Conservation (phyloP, 2,888 invertebrate species). For the Agriopis leucophaearia region DNA sequence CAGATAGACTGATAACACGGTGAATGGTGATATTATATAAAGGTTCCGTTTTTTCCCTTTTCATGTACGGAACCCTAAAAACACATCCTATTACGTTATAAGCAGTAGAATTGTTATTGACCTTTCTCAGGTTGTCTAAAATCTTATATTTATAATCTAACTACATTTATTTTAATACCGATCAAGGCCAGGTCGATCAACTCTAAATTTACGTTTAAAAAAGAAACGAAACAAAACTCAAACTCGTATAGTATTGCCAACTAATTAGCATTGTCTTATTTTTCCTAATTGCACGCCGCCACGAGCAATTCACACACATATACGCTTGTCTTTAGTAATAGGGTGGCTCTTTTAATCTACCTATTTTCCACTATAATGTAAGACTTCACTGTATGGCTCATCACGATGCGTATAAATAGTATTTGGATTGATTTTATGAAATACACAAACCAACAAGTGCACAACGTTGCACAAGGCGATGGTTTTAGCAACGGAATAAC, state of each 20-base stretch:
- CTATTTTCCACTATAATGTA: constrained; percentile 7
- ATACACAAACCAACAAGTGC: background rate
- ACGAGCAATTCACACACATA: constrained; percentile 7
- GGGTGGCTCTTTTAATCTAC: constrained; percentile 8
- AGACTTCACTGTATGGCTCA: background rate
- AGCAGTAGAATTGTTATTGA: no score
- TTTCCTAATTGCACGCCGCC: constrained; percentile 9
- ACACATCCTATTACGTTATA: no score
- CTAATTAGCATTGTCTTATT: constrained; percentile 22
- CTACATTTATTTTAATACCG: background rate
- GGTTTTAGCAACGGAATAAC: no score
- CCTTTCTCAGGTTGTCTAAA: background rate
- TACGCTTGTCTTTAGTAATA: constrained; percentile 11
- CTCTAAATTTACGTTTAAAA: background rate
- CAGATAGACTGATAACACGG: no score
- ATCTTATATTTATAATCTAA: background rate
- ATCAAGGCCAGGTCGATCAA: constrained; percentile 3
- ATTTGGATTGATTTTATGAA: background rate
- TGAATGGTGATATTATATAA: no score
- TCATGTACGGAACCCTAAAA: no score
- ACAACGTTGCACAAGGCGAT: no score
- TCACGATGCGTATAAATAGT: background rate
- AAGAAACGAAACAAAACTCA: background rate
- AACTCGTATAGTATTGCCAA: constrained; percentile 4
- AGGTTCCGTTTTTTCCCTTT: no score